Conservation (phyloP, 2,113 vertebrate genomes). For the Cephalophus harveyi region DNA sequence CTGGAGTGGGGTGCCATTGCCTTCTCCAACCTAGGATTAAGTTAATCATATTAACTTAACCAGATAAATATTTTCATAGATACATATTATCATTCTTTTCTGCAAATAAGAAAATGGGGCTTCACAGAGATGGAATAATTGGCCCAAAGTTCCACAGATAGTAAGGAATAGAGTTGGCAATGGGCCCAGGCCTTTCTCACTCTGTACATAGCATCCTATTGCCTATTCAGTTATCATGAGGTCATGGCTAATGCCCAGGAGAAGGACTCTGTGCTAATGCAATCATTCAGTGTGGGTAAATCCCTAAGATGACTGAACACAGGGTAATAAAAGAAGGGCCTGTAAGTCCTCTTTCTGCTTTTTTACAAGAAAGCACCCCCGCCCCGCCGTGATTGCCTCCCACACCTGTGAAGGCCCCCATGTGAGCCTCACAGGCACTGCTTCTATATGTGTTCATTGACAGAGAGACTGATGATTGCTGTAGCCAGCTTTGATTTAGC, state of each 20-base stretch:
- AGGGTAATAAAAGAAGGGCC: accelerated
- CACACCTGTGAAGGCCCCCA: not conserved
- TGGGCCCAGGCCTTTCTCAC: not conserved
- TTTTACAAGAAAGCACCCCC: not conserved
- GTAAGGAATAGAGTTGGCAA: not conserved
- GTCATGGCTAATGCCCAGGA: not conserved
- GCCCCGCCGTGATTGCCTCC: accelerated
- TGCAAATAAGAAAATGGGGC: not conserved
- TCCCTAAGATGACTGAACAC: not conserved
- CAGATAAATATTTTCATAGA: not conserved
- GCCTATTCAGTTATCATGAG: not conserved
- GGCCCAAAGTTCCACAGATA: not conserved
- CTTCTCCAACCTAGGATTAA: not conserved
- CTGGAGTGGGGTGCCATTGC: too few relatives aligned
- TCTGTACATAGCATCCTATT: not conserved
- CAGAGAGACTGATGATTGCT: accelerated
- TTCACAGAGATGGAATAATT: not conserved
- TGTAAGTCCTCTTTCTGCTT: accelerated
- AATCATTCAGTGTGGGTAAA: not conserved
- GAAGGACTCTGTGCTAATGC: not conserved
- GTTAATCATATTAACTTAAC: not conserved
- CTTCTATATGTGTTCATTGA: not conserved
- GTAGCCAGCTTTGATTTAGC: not conserved
- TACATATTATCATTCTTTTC: not conserved
- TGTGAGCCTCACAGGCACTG: not conserved